Evolutionary conservation across 1,140 invertebrate species (phyloP).

Genomic region (Drosophila biarmipes): DNA sequence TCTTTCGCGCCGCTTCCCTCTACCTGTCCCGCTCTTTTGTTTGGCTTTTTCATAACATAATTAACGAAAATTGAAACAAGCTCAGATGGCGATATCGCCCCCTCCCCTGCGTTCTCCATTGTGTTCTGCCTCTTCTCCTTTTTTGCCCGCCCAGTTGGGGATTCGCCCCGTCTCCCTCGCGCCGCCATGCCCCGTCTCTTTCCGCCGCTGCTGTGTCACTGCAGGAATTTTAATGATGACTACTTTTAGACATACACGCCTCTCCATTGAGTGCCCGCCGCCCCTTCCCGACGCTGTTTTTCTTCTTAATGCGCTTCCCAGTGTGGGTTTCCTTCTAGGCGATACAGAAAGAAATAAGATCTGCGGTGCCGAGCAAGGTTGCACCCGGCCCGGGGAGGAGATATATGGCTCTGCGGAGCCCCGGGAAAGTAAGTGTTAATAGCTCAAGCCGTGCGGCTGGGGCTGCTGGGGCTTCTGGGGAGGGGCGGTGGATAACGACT

Average conservation of each 20-base stretch:
- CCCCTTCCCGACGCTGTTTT: background rate
- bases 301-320: background rate
- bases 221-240: constrained; percentile 81
- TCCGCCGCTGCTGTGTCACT: constrained; percentile 63
- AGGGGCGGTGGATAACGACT: background rate
- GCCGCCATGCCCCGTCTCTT: constrained; percentile 14
- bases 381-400: constrained; percentile 28
- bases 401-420: constrained; percentile 14
- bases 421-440: constrained; percentile 31
- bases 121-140: constrained; percentile 28
- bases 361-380: constrained; percentile 17
- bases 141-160: constrained; percentile 72
- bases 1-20: constrained; percentile 5
- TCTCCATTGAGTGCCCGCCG: constrained; percentile 66
- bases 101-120: constrained; percentile 39
- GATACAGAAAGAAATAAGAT: constrained; percentile 43
- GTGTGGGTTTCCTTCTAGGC: constrained; percentile 47
- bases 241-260: constrained; percentile 82
- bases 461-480: background rate
- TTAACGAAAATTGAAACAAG: constrained; percentile 79
- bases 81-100: constrained; percentile 42
- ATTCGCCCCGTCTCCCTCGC: constrained; percentile 29
- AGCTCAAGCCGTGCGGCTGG: constrained; percentile 3
- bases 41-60: constrained; percentile 72
- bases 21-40: constrained; percentile 22